Evolutionary conservation across 2,797 vertebrate genomes (phyloP).

Genomic region (Ceryle rudis): DNA sequence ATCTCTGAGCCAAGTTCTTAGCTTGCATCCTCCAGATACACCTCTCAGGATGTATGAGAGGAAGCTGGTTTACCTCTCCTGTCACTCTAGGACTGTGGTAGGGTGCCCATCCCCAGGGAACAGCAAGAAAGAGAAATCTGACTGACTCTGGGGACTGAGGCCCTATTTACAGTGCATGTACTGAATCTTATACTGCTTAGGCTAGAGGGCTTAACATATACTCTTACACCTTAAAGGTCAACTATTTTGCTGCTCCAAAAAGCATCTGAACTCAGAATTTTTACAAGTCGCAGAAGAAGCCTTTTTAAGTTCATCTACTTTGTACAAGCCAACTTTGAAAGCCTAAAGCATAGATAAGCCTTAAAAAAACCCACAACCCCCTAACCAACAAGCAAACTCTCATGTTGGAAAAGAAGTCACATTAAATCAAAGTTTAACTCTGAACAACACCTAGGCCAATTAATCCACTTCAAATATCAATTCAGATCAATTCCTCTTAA

Average conservation of each 20-base stretch:
- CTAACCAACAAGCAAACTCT: not conserved
- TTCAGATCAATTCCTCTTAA: not conserved
- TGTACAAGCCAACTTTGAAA: not conserved
- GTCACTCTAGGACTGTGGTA: too few relatives aligned
- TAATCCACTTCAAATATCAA: not conserved
- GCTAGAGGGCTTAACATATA: not conserved
- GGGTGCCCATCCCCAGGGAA: not conserved
- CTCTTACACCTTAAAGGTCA: not conserved
- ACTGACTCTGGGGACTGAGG: not conserved
- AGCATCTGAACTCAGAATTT: not conserved
- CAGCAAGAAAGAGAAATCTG: not conserved
- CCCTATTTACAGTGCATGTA: too few relatives aligned
- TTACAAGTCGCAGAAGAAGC: not conserved
- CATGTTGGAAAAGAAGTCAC: not conserved
- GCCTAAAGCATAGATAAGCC: not conserved
- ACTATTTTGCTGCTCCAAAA: not conserved
- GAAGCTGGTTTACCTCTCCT: not conserved
- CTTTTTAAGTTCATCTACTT: not conserved
- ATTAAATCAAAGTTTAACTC: not conserved
- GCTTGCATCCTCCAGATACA: not conserved
- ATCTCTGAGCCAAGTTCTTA: not conserved
- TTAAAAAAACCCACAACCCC: not conserved
- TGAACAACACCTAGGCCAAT: not conserved
- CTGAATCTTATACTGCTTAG: not conserved
- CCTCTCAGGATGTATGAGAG: rapidly evolving